Evolutionary conservation across 2,888 invertebrate species (phyloP).

Genomic region (Xanthia icteritia): DNA sequence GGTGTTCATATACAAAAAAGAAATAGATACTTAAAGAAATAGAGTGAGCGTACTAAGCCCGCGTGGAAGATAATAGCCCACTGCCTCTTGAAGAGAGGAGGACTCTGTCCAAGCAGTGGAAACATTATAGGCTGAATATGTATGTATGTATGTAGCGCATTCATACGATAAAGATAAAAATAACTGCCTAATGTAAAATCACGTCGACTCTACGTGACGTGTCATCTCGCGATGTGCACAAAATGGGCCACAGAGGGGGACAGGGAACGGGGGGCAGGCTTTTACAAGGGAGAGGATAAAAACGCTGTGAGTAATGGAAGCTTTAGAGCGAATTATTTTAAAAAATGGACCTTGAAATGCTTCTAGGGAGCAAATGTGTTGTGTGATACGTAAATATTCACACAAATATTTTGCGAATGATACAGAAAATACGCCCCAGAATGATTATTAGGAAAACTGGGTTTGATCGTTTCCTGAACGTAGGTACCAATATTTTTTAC

Average conservation of each 20-base stretch:
- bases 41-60: no score
- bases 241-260: slow-evolving; percentile 13
- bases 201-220: slow-evolving; percentile 20
- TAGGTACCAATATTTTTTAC: not conserved
- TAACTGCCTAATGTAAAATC: slow-evolving; percentile 30
- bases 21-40: no score
- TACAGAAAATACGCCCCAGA: not conserved
- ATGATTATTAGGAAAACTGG: not conserved
- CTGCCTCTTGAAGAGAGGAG: no score
- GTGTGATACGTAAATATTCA: not conserved
- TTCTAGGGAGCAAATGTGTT: slow-evolving; percentile 24
- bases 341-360: slow-evolving; percentile 41
- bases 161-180: slow-evolving; percentile 21
- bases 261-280: slow-evolving; percentile 13
- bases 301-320: slow-evolving; percentile 49
- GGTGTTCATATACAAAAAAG: no score
- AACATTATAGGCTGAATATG: no score
- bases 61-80: no score
- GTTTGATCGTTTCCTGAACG: not conserved
- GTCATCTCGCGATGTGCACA: slow-evolving; percentile 38
- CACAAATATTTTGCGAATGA: not conserved
- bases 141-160: not conserved
- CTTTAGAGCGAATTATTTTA: slow-evolving; percentile 31
- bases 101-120: no score
- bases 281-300: slow-evolving; percentile 34